phyloP scores from a whole-genome alignment of 1,140 invertebrate genomes.

The Drosophila willistoni region DNA sequence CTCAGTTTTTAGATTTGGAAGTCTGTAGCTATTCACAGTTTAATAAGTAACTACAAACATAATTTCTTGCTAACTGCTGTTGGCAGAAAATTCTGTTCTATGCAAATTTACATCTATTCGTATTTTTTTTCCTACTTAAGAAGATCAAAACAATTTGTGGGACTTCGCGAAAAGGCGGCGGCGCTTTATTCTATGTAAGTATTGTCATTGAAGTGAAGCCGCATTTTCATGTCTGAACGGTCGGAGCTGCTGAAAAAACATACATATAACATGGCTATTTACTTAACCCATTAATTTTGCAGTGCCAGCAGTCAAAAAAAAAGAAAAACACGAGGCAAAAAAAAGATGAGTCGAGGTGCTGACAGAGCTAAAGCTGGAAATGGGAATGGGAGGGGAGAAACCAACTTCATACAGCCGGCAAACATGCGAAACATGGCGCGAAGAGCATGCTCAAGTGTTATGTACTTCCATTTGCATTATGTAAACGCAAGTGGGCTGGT shows the following conservation, averaged over 20 bases:
- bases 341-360: slow-evolving; percentile 53
- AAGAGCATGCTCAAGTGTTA: slow-evolving; percentile 58
- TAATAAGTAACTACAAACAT: no score
- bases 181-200: neutral
- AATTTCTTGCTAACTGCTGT: no score
- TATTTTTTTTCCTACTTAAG: neutral
- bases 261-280: slow-evolving; percentile 73
- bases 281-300: slow-evolving; percentile 76
- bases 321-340: slow-evolving; percentile 29
- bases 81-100: no score
- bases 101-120: no score
- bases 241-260: slow-evolving; percentile 1
- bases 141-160: neutral
- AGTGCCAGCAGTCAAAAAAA: slow-evolving; percentile 41
- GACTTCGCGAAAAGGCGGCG: neutral
- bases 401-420: slow-evolving; percentile 44
- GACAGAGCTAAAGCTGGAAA: slow-evolving; percentile 37
- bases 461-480: slow-evolving; percentile 67
- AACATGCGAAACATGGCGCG: slow-evolving; percentile 55
- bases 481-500: slow-evolving; percentile 67
- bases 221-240: slow-evolving; percentile 14
- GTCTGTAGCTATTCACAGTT: no score
- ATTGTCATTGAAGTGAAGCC: neutral
- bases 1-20: no score
- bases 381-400: neutral